Base-by-base conservation (phyloP, 2,888 invertebrate species). In the Aleiodes alternator region DNA sequence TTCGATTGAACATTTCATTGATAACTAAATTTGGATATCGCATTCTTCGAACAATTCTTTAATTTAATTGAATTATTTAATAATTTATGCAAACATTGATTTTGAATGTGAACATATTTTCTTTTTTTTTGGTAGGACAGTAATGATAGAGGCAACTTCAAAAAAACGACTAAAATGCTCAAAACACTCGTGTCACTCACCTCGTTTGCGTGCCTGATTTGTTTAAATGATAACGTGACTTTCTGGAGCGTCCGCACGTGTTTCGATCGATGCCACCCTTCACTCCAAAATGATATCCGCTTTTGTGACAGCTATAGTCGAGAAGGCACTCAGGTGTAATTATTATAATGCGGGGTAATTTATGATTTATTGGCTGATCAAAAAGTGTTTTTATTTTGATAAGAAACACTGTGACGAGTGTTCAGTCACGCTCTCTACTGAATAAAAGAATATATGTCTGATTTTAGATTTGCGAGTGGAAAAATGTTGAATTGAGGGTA, bases 331-430 rank as follows among this genome's bases (percentile, higher is more conserved):
- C 84, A 83, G 81, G 82, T 84, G 82, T 84, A 84, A 85, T 86
- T 85, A 86, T 86, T 80, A 80, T 85, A 85, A 86, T 86, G 81
- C 81, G 78, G 76, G 69, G 78, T 85, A 84, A 84, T 84, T 80
- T 81, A 86, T 85, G 83, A 86, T 85, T 86, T 84, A 85, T 82
- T 75, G 66, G 76, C 66, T 66, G 56, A 75, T 80, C 69, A 43
- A 38, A 66, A 29, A 29, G 43, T 11, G 14, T 56, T 43, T 43
- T 56, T 5, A 14, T 38, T 61, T 34, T 64, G 64, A 43, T 11
- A 64, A 64, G 16, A 34, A 43, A 43, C 48, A 38, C 43, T 59
- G n/a, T 4, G 31, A 31, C 43, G 64, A 66, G 53, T 64, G 11
- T 53, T n/a, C 7, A 9, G 59, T 73, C 69, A 73, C 50, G 51